Base-by-base conservation (phyloP, 2,888 invertebrate genomes). In the Aphodius sticticus region DNA sequence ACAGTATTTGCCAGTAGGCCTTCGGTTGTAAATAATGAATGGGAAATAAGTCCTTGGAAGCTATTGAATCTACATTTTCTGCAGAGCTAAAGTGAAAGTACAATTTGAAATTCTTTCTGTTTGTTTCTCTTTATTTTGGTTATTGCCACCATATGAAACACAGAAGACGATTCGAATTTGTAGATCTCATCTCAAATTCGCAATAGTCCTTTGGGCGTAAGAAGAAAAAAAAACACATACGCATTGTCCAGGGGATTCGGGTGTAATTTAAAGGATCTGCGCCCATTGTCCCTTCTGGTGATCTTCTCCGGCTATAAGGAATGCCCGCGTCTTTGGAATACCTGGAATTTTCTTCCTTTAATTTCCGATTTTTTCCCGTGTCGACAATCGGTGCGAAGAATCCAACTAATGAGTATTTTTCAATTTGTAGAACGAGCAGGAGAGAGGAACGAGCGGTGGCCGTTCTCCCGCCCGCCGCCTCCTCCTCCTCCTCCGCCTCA, bases 401-500 rank as follows among this genome's bases (percentile, higher is more conserved):
- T 89, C 87, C 88, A 87, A 87, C 88, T 89, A 89, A 89, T 89
- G 89, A 89, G 89, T 89, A 89, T 89, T 89, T 89, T 89, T 89
- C 89, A 89, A 89, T 89, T 89, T 89, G 88, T 88, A 86, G 88
- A 87, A 89, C 88, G 88, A 87, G 86, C 86, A 85, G 26, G 26
- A 26, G 26, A 26, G 26, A 82, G 26, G 26, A 26, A 26, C 26
- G 26, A 26, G 26, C 26, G 26, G 26, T 26, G 26, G 26, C 26
- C 26, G 26, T 26, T 26, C 26, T 26, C 26, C 26, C 16, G 71
- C 12, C 26, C 36, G 74, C 26, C 7, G 53, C 9, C 53, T 53
- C 12, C 53, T 53, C 53, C 53, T 53, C 53, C 53, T 53, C 53
- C 53, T 53, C 53, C 53, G 53, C 53, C 53, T 53, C 53, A 53